These are phyloP conservation scores for Otocyon megalotis DNA, from an alignment of 2,113 vertebrate species.

Conservation along the genomic window DNA sequence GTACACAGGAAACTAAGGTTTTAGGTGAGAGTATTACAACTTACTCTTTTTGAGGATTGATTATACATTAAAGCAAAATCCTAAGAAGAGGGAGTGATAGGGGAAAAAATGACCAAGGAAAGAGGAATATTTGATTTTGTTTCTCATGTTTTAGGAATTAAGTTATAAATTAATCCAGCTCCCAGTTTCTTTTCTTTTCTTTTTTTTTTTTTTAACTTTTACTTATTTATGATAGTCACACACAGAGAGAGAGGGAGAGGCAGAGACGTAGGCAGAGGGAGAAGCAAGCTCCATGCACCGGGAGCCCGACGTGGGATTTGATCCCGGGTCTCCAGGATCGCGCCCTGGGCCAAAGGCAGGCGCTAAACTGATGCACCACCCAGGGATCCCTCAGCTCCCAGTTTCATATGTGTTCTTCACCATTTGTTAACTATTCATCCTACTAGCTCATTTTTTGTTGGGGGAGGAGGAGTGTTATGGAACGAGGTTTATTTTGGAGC, in stretches of 20 bases:
- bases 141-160: constrained; percentile 7
- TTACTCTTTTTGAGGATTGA: neutral
- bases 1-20: neutral
- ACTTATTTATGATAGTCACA: no score
- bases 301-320: no score
- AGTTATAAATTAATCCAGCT: constrained; percentile 32
- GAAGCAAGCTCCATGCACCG: no score
- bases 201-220: no score
- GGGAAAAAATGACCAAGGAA: constrained; percentile 40
- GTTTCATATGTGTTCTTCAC: neutral
- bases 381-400: neutral
- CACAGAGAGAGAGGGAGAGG: no score
- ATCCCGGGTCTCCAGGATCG: no score
- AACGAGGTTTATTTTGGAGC: neutral
- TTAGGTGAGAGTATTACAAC: neutral
- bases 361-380: no score
- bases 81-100: neutral
- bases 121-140: constrained; percentile 12
- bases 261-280: no score
- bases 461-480: neutral
- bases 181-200: neutral
- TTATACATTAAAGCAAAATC: neutral
- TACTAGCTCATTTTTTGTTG: neutral
- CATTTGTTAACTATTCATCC: neutral
- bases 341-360: no score